Evolutionary conservation across 1,140 invertebrate species (phyloP), one percentile per base, ranked within the genome.

Genomic region (Idris sp.): DNA sequence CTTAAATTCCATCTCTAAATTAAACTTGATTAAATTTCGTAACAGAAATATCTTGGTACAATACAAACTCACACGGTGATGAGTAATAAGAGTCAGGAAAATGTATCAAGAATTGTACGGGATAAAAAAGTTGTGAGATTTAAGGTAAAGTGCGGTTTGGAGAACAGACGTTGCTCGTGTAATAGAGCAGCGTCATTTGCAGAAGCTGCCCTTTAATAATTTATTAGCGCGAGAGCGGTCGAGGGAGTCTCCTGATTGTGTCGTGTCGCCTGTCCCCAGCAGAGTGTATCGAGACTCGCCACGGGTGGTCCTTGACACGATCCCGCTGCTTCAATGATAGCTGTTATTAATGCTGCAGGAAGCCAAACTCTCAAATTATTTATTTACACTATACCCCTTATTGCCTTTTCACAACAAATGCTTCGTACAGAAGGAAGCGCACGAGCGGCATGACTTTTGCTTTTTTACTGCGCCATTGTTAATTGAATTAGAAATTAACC

Each of bases 191-290:
- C 81, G 85, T 87, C 86, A 87, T 83, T 81, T 76, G 74, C 86
- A 88, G 85, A 78, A 81, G 79, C 78, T 82, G 83, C 80, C 79
- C 83, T 87, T 88, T 86, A 86, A 88, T 88, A 88, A 88, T 88
- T 88, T 88, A 88, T 88, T 87, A 86, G 85, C 81, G 67, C 80
- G 67, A 61, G 69, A 65, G 75, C 61, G 68, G 71, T 62, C 73
- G 71, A 77, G 79, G 81, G 80, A 77, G 77, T 80, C 79, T 76
- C 64, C 76, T 84, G 82, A 87, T 87, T 84, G 82, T 86, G 81
- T 84, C 81, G 81, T 84, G 85, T 86, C 78, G 84, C 78, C 81
- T 87, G 85, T 86, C 81, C 82, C 78, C 74, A 75, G 61, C 84
- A 85, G 80, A 80, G 77, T 79, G 80, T 77, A 76, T 74, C 74